phyloP scores from a whole-genome alignment of 1,140 invertebrate genomes.

The Zaprionus davidi region DNA sequence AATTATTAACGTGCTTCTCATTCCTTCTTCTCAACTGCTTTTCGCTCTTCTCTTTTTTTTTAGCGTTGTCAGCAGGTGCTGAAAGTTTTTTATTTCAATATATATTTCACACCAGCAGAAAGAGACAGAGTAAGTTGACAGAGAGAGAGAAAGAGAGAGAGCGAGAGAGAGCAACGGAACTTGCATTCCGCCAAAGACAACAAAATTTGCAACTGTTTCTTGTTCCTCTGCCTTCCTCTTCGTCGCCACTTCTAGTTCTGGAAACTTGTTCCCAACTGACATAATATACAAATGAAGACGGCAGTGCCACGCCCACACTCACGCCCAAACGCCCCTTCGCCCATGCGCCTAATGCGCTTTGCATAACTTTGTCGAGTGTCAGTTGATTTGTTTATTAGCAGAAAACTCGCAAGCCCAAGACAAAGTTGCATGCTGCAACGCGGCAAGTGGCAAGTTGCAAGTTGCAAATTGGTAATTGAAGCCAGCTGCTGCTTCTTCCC shows the following conservation, averaged over 20 bases:
- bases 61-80: neutral
- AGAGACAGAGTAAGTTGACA: neutral
- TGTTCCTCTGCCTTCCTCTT: neutral
- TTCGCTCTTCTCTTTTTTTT: neutral
- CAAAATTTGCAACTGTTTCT: conserved; percentile 10
- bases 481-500: conserved; percentile 16
- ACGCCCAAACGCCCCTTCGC: neutral
- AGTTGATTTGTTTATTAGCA: conserved; percentile 52
- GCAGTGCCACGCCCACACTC: neutral
- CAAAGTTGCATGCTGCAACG: neutral
- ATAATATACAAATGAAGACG: conserved; percentile 70
- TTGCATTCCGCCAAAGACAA: conserved; percentile 9
- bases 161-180: neutral
- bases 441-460: conserved; percentile 20
- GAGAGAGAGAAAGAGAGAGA: neutral
- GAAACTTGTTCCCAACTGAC: conserved; percentile 44
- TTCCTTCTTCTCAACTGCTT: neutral
- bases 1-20: neutral
- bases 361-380: conserved; percentile 59
- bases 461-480: conserved; percentile 25
- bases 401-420: conserved; percentile 10
- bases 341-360: conserved; percentile 51
- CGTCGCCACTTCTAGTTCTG: neutral
- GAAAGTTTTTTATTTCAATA: conserved; percentile 22
- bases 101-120: conserved; percentile 29